Percentiles rank a stretch among this genome's conserved stretches.
Evolutionary conservation across 1,140 invertebrate genomes (phyloP).

Genomic region (Mercenaria mercenaria): DNA sequence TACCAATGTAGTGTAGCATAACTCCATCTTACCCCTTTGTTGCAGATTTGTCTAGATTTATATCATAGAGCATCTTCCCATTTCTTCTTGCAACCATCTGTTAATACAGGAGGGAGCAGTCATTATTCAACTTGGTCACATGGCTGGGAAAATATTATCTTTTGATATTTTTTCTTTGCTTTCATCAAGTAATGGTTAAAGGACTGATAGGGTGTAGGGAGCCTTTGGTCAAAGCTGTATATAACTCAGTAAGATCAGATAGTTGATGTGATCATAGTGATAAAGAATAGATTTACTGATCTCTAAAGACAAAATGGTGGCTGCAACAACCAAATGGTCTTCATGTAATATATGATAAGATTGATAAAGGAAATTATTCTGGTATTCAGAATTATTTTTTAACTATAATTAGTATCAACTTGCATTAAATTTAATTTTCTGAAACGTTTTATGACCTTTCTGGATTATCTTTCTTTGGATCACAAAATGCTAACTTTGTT

Average conservation of each 20-base stretch:
- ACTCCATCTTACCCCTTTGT: slow-evolving; percentile 35
- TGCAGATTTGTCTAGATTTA: slow-evolving; percentile 3
- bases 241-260: not conserved
- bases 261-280: not conserved
- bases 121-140: slow-evolving; percentile 1
- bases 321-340: too few relatives aligned
- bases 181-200: not conserved
- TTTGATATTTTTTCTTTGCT: not conserved
- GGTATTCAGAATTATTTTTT: too few relatives aligned
- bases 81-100: slow-evolving; percentile 14
- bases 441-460: too few relatives aligned
- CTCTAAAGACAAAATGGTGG: too few relatives aligned
- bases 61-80: slow-evolving; percentile 14
- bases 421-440: too few relatives aligned
- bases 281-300: not conserved
- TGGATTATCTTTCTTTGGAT: too few relatives aligned
- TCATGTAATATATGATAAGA: too few relatives aligned
- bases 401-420: too few relatives aligned
- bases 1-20: not conserved
- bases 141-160: not conserved
- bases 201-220: not conserved
- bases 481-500: too few relatives aligned
- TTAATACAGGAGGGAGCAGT: not conserved
- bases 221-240: slow-evolving; percentile 1
- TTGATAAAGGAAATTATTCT: too few relatives aligned